Conservation (phyloP, 2,888 invertebrate genomes). For the Epinotia ramella region DNA sequence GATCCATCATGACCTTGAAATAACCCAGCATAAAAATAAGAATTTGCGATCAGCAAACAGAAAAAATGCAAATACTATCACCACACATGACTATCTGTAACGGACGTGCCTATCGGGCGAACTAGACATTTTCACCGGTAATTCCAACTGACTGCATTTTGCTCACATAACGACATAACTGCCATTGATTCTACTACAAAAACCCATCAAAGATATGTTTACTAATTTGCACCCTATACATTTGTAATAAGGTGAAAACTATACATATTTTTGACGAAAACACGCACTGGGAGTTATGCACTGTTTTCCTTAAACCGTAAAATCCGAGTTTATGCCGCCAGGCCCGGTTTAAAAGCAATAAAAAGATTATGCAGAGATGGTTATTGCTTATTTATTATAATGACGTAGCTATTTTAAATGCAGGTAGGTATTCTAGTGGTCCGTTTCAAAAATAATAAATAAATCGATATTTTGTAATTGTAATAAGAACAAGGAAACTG, state of each 20-base stretch:
- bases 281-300: not conserved
- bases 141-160: not conserved
- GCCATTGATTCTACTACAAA: not conserved
- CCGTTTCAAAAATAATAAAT: too few relatives aligned
- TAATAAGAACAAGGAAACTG: not conserved
- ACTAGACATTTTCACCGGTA: conserved; percentile 5
- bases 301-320: not conserved
- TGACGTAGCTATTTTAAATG: too few relatives aligned
- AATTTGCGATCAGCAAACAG: not conserved
- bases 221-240: not conserved
- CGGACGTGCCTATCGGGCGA: conserved; percentile 15
- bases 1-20: too few relatives aligned
- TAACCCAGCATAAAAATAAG: not conserved
- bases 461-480: not conserved
- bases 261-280: not conserved
- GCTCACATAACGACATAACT: not conserved
- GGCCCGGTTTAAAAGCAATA: conserved; percentile 5
- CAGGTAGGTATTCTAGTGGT: not conserved
- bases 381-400: not conserved
- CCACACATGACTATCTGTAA: not conserved
- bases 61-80: conserved; percentile 6
- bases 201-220: not conserved
- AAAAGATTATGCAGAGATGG: not conserved
- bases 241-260: not conserved
- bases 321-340: not conserved